These are phyloP conservation scores for Holothuria scabra DNA, from an alignment of 53 echinoderm and acorn worm genomes.

Conservation along the genomic window DNA sequence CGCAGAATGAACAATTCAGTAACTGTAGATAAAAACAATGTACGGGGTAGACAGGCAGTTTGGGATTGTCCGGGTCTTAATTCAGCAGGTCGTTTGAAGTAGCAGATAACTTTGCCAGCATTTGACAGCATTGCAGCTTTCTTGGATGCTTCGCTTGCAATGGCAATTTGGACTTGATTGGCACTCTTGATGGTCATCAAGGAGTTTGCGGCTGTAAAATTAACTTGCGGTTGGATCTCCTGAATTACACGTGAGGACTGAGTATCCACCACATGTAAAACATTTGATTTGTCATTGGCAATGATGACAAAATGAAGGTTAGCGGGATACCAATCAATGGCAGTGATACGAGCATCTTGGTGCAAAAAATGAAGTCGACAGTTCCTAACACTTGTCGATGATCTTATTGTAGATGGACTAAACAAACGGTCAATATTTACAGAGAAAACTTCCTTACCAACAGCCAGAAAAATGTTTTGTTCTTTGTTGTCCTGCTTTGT, in stretches of 20 bases:
- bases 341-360: slow-evolving; percentile 39
- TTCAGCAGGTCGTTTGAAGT: slow-evolving; percentile 25
- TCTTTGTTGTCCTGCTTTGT: slow-evolving; percentile 10
- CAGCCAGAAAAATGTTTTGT: slow-evolving; percentile 39
- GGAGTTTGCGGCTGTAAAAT: slow-evolving; percentile 21
- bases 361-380: background rate
- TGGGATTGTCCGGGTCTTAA: background rate
- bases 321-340: slow-evolving; percentile 35
- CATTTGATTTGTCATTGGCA: slow-evolving; percentile 24
- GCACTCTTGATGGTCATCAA: slow-evolving; percentile 23
- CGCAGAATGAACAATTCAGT: slow-evolving; percentile 28
- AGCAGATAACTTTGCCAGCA: slow-evolving; percentile 18
- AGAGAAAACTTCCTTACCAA: slow-evolving; percentile 23
- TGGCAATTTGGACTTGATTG: slow-evolving; percentile 3
- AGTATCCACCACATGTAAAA: slow-evolving; percentile 18
- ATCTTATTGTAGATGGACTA: background rate
- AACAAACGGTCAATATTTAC: slow-evolving; percentile 25
- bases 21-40: slow-evolving; percentile 12
- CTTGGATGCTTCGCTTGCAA: slow-evolving; percentile 27
- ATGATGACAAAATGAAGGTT: slow-evolving; percentile 24
- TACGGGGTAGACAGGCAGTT: slow-evolving; percentile 28
- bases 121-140: slow-evolving; percentile 13
- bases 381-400: slow-evolving; percentile 19
- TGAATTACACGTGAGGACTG: background rate
- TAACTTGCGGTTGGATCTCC: slow-evolving; percentile 18